Conservation (phyloP, 2,113 vertebrate genomes). For the Mus spicilegus region DNA sequence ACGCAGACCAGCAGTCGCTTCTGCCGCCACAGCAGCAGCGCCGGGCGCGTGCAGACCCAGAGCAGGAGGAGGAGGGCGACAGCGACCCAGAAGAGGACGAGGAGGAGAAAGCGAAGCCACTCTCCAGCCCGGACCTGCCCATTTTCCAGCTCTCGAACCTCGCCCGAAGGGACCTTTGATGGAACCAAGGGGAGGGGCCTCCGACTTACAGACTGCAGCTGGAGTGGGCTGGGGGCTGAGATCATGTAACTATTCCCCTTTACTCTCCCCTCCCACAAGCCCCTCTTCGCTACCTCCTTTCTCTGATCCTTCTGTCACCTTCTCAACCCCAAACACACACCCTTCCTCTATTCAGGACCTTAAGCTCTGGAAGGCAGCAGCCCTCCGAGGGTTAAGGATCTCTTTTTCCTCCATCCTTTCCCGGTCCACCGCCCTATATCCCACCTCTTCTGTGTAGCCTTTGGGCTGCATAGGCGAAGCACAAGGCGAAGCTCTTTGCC, state of each 20-base stretch:
- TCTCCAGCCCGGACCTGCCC: conserved; percentile 41
- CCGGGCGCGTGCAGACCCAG: conserved; percentile 47
- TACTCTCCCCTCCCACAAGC: conserved; percentile 44
- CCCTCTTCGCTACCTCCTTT: conserved; percentile 53
- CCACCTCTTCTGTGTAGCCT: conserved; percentile 42
- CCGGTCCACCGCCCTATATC: neutral
- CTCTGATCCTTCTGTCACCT: conserved; percentile 2
- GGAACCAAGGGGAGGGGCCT: conserved; percentile 64
- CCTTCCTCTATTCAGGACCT: conserved; percentile 54
- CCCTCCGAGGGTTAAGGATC: conserved; percentile 53
- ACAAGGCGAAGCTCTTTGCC: conserved; percentile 58
- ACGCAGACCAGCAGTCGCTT: conserved; percentile 58
- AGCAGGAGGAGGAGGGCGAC: conserved; percentile 52
- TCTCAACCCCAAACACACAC: neutral
- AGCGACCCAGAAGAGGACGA: conserved; percentile 44
- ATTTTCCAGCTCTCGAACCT: conserved; percentile 30
- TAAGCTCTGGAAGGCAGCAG: conserved; percentile 61
- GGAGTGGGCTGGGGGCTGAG: conserved; percentile 62
- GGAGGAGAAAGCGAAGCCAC: conserved; percentile 62
- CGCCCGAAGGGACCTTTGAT: conserved; percentile 71
- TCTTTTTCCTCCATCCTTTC: neutral
- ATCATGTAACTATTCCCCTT: conserved; percentile 72
- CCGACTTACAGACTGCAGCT: conserved; percentile 53
- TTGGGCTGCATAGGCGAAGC: conserved; percentile 74
- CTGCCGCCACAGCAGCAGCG: conserved; percentile 58